phyloP scores from a whole-genome alignment of 2,888 invertebrate genomes.

The Pseudolycoriella hygida region DNA sequence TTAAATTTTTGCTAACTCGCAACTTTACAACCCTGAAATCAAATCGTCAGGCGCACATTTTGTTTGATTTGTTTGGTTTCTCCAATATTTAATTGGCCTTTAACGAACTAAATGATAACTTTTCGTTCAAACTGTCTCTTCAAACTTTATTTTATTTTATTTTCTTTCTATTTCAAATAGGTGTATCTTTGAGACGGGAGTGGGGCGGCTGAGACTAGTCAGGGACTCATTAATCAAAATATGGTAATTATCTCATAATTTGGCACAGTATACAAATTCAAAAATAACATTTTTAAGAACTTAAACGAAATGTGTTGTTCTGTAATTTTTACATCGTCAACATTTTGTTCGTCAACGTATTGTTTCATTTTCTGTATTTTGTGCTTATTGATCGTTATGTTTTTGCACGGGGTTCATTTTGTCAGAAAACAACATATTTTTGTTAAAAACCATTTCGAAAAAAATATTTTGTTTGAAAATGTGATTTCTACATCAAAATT shows the following conservation, averaged over 20 bases:
- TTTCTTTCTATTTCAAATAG: slow-evolving; percentile 25
- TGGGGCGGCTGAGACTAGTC: slow-evolving; percentile 34
- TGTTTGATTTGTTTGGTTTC: too few relatives aligned
- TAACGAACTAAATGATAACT: background rate
- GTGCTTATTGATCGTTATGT: too few relatives aligned
- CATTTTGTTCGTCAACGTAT: too few relatives aligned
- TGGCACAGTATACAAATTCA: background rate
- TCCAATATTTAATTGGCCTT: too few relatives aligned
- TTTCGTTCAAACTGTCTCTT: slow-evolving; percentile 6
- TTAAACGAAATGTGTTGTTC: too few relatives aligned
- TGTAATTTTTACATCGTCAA: too few relatives aligned
- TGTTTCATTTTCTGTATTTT: too few relatives aligned
- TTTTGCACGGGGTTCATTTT: too few relatives aligned
- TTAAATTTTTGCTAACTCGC: too few relatives aligned
- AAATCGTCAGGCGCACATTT: too few relatives aligned
- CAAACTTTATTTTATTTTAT: slow-evolving; percentile 16
- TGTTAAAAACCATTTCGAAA: background rate
- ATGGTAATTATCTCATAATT: slow-evolving; percentile 25
- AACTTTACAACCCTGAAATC: too few relatives aligned
- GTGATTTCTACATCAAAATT: background rate
- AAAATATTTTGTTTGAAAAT: background rate
- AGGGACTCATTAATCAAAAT: slow-evolving; percentile 33
- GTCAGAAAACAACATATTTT: too few relatives aligned
- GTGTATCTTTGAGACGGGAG: slow-evolving; percentile 34
- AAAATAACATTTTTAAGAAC: background rate